phyloP scores from a whole-genome alignment of 2,113 vertebrate species.

The Podiceps cristatus region DNA sequence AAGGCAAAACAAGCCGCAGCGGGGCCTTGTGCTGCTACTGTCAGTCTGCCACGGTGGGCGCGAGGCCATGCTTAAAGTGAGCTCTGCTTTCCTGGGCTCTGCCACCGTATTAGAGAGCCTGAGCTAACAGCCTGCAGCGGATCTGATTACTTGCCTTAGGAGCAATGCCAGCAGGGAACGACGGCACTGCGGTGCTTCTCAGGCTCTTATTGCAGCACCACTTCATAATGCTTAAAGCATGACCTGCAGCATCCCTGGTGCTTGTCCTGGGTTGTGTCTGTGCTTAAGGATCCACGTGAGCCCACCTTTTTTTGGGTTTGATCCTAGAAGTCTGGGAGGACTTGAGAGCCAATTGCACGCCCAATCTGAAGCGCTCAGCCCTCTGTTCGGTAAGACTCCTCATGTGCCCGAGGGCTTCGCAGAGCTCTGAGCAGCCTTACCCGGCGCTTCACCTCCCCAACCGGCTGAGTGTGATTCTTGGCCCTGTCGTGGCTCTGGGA shows the following conservation, averaged over 20 bases:
- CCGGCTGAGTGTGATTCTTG: not conserved
- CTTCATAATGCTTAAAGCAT: not conserved
- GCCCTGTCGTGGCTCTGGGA: not conserved
- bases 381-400: not conserved
- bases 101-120: not conserved
- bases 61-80: not conserved
- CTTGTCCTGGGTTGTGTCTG: not conserved
- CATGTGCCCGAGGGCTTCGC: not conserved
- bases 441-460: not conserved
- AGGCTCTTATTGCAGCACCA: not conserved
- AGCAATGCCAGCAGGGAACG: fast-evolving
- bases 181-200: not conserved
- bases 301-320: not conserved
- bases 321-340: not conserved
- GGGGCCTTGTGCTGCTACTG: not conserved
- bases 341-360: fast-evolving
- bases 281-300: not conserved
- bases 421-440: not conserved
- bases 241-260: not conserved
- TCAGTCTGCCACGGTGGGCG: not conserved
- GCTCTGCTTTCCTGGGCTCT: not conserved
- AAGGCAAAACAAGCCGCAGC: not conserved
- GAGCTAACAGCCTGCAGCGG: fast-evolving
- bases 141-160: not conserved
- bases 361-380: not conserved